Conservation (phyloP, 1,140 invertebrate species). For the Rhagoletis zephyria region DNA sequence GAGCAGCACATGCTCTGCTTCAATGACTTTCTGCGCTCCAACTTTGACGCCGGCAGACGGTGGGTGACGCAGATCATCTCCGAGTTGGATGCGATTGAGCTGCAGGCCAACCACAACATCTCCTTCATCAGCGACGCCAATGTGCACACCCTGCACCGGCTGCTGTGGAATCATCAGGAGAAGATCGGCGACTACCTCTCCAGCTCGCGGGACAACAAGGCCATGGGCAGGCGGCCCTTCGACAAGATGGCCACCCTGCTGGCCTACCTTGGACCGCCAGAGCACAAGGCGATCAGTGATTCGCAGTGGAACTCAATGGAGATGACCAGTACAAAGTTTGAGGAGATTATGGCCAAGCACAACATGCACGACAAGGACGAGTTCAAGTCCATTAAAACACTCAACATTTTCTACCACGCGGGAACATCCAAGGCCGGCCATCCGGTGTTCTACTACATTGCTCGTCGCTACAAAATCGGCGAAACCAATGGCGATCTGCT, state of each 20-base stretch:
- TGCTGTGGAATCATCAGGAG: slow-evolving; percentile 94
- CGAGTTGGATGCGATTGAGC: slow-evolving; percentile 92
- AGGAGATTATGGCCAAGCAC: slow-evolving; percentile 97
- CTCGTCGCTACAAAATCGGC: slow-evolving; percentile 94
- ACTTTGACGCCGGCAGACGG: slow-evolving; percentile 91
- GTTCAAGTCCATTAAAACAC: slow-evolving; percentile 95
- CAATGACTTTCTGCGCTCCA: slow-evolving; percentile 92
- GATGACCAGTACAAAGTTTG: slow-evolving; percentile 97
- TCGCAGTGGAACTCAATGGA: slow-evolving; percentile 98
- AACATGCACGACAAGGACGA: slow-evolving; percentile 99
- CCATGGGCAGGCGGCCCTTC: slow-evolving; percentile 93
- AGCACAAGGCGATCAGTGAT: slow-evolving; percentile 96
- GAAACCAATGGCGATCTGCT: slow-evolving; percentile 96
- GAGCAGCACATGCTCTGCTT: slow-evolving; percentile 98
- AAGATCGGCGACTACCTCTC: slow-evolving; percentile 88
- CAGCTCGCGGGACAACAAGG: slow-evolving; percentile 95
- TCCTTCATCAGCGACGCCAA: slow-evolving; percentile 98
- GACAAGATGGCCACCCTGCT: slow-evolving; percentile 98
- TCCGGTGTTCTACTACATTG: slow-evolving; percentile 98
- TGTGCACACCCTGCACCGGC: slow-evolving; percentile 91
- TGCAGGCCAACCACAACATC: slow-evolving; percentile 87
- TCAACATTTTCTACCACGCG: slow-evolving; percentile 98
- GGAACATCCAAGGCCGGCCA: slow-evolving; percentile 92
- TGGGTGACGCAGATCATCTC: slow-evolving; percentile 95
- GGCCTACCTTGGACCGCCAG: slow-evolving; percentile 95